Evolutionary conservation across 2,888 invertebrate species (phyloP).

Genomic region (Euproctis similis): DNA sequence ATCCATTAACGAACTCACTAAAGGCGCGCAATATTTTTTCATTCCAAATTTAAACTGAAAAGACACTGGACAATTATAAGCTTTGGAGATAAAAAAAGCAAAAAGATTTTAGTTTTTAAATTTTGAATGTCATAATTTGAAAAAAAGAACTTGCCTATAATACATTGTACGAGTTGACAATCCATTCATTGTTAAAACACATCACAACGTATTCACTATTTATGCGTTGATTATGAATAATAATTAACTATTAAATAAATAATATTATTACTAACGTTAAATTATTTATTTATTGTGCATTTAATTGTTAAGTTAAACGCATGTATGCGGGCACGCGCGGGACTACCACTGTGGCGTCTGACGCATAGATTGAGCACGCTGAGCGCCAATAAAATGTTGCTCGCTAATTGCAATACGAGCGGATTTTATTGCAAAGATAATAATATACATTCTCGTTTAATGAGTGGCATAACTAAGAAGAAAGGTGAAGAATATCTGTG

Average conservation of each 20-base stretch:
- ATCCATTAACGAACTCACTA: no score
- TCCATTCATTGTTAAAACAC: conserved; percentile 6
- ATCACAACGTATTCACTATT: conserved; percentile 6
- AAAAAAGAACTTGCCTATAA: conserved; percentile 5
- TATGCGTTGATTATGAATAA: no score
- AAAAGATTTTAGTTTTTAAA: no score
- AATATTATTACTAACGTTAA: no score
- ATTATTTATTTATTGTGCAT: not conserved
- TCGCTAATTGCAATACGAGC: conserved; percentile 3
- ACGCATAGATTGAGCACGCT: conserved; percentile 6
- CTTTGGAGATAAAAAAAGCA: no score
- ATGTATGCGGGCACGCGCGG: conserved; percentile 10
- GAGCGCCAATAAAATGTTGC: conserved; percentile 8
- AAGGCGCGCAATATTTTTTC: no score
- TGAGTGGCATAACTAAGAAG: conserved; percentile 9
- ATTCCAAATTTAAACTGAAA: no score
- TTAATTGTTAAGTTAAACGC: conserved; percentile 4
- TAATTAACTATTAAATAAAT: not conserved
- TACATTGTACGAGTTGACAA: conserved; percentile 5
- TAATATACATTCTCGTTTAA: conserved; percentile 5
- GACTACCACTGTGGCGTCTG: conserved; percentile 7
- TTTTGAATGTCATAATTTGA: no score
- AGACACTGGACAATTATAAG: no score
- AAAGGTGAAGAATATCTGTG: no score
- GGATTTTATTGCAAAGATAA: conserved; percentile 4